These are phyloP conservation scores for Drosophila mimica DNA, from an alignment of 2,888 invertebrate genomes.

Conservation along the genomic window DNA sequence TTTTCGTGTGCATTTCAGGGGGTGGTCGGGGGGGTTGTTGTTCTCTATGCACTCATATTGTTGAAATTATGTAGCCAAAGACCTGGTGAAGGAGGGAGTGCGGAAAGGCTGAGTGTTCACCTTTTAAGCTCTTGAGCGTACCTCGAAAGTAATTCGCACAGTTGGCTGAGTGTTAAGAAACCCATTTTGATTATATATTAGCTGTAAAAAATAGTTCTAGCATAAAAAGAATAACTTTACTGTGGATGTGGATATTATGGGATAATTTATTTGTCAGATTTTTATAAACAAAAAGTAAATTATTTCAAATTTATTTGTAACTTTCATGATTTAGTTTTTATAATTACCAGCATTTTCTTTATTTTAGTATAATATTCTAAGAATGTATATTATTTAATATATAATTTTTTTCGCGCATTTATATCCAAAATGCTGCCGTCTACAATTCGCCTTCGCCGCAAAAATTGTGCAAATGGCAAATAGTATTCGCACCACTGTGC, in stretches of 20 bases:
- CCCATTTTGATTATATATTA: not conserved
- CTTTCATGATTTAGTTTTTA: not conserved
- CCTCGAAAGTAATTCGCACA: conserved; percentile 42
- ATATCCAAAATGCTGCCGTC: not conserved
- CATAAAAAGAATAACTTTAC: not conserved
- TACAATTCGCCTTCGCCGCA: conserved; percentile 5
- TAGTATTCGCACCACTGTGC: conserved; percentile 65
- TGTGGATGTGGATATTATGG: not conserved
- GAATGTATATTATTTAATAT: not conserved
- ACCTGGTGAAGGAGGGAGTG: conserved; percentile 18
- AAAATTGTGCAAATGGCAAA: not conserved
- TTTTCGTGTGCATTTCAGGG: conserved; percentile 53
- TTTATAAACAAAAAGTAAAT: not conserved
- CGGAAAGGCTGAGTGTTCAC: conserved; percentile 57
- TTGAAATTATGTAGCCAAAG: conserved; percentile 81
- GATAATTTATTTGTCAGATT: not conserved
- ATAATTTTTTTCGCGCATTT: not conserved
- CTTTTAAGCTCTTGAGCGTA: conserved; percentile 58
- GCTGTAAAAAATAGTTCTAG: not conserved
- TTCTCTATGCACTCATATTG: conserved; percentile 80
- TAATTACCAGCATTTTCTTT: not conserved
- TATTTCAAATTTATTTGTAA: not conserved
- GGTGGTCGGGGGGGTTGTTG: conserved; percentile 37
- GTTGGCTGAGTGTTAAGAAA: conserved; percentile 20
- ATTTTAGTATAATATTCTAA: not conserved